Conservation (phyloP, 2,888 invertebrate genomes). For the Tiliacea aurago region DNA sequence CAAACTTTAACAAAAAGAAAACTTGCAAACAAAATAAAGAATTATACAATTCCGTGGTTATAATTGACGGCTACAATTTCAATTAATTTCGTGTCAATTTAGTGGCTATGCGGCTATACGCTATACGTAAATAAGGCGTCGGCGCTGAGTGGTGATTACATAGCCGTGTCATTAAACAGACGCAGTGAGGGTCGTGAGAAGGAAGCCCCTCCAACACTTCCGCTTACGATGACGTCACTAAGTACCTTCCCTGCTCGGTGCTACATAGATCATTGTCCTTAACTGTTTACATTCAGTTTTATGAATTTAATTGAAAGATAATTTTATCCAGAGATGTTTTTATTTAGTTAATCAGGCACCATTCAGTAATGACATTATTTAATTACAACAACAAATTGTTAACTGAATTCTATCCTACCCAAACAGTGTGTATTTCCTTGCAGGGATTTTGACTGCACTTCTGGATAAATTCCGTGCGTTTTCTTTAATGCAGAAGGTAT, state of each 20-base stretch:
- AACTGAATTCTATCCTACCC: not conserved
- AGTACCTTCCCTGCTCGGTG: conserved; percentile 51
- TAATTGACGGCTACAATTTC: conserved; percentile 47
- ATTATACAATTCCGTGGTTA: conserved; percentile 23
- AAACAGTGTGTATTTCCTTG: not conserved
- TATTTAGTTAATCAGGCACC: not conserved
- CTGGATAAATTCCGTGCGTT: not conserved
- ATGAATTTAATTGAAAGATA: not conserved
- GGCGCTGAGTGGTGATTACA: conserved; percentile 65
- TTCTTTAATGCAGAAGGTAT: not conserved
- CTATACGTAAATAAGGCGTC: conserved; percentile 58
- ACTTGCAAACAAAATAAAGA: conserved; percentile 18
- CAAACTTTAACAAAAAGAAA: conserved; percentile 6
- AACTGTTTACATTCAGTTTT: conserved; percentile 38
- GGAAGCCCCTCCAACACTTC: conserved; percentile 83
- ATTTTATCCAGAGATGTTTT: not conserved
- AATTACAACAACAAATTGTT: not conserved
- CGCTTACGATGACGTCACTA: conserved; percentile 74
- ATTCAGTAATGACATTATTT: not conserved
- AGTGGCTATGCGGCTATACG: conserved; percentile 36
- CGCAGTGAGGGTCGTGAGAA: conserved; percentile 71
- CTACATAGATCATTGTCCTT: conserved; percentile 54
- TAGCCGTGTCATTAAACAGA: conserved; percentile 63
- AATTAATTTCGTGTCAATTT: conserved; percentile 54
- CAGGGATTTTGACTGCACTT: not conserved